Conservation (phyloP, 2,888 invertebrate species). For the Gymnocheta viridis region DNA sequence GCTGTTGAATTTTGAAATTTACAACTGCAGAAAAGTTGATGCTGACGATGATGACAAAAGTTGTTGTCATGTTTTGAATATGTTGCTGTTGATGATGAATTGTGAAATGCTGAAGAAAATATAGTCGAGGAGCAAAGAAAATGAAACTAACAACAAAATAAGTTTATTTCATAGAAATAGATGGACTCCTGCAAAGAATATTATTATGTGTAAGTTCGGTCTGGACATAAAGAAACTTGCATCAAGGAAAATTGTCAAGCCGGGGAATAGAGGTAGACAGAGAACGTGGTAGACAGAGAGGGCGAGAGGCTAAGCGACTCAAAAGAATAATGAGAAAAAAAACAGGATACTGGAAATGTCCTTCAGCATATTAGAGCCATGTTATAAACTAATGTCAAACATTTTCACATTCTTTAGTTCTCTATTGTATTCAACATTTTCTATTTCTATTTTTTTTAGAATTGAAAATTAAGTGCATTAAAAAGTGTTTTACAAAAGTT, state of each 20-base stretch:
- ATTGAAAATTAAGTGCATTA: slow-evolving; percentile 44
- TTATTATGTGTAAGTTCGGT: slow-evolving; percentile 24
- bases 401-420: slow-evolving; percentile 54
- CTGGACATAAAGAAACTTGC: slow-evolving; percentile 2
- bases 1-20: slow-evolving; percentile 49
- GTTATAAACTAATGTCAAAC: slow-evolving; percentile 59
- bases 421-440: slow-evolving; percentile 24
- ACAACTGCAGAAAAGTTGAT: slow-evolving; percentile 53
- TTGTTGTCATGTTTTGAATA: slow-evolving; percentile 63
- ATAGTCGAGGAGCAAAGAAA: background rate
- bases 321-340: slow-evolving; percentile 34
- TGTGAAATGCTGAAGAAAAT: slow-evolving; percentile 47
- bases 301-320: background rate
- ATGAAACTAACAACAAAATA: slow-evolving; percentile 45
- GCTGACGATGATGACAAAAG: slow-evolving; percentile 32
- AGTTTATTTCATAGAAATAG: slow-evolving; percentile 64
- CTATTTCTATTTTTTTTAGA: background rate
- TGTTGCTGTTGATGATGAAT: slow-evolving; percentile 64
- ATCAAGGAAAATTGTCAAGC: background rate
- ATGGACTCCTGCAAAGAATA: slow-evolving; percentile 25
- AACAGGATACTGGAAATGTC: slow-evolving; percentile 45
- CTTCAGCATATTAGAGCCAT: slow-evolving; percentile 56
- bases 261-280: background rate
- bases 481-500: slow-evolving; percentile 13
- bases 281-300: background rate